Conservation (phyloP, 30 jellyfish, hydroid and myxozoan genomes). For the Chrysaora quinquecirrha region DNA sequence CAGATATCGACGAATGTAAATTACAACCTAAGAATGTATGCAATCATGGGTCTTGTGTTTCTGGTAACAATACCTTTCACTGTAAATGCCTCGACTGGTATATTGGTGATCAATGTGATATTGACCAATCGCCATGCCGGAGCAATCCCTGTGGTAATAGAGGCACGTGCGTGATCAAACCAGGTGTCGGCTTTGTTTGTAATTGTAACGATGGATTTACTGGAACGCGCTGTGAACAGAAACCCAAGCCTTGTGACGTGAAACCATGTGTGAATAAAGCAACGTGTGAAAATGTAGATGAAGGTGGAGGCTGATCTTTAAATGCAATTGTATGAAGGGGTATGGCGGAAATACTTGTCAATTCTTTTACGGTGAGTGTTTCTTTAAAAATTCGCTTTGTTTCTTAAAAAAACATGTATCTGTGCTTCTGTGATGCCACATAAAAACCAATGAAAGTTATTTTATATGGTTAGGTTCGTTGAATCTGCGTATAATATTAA, state of each 20-base stretch:
- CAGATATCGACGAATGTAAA: not conserved
- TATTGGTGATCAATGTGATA: not conserved
- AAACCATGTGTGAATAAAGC: not conserved
- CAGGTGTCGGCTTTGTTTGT: not conserved
- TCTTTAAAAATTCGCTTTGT: too few relatives aligned
- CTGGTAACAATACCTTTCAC: not conserved
- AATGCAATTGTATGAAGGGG: not conserved
- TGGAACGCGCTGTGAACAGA: not conserved
- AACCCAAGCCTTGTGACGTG: not conserved
- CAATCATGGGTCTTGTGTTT: not conserved
- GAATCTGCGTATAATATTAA: too few relatives aligned
- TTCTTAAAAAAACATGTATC: too few relatives aligned
- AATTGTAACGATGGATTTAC: not conserved
- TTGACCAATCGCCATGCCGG: conserved; percentile 3
- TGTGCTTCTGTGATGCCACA: too few relatives aligned
- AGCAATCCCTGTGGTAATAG: conserved; percentile 5
- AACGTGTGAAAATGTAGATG: not conserved
- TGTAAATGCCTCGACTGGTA: not conserved
- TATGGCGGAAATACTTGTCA: not conserved
- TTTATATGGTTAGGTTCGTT: too few relatives aligned
- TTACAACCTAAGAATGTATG: not conserved
- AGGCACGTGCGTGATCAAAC: not conserved
- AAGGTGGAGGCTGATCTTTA: not conserved
- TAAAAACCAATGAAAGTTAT: too few relatives aligned
- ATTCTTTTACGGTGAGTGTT: not conserved